These are phyloP conservation scores for Manis pentadactyla DNA, from an alignment of 2,797 vertebrate species.

Conservation along the genomic window DNA sequence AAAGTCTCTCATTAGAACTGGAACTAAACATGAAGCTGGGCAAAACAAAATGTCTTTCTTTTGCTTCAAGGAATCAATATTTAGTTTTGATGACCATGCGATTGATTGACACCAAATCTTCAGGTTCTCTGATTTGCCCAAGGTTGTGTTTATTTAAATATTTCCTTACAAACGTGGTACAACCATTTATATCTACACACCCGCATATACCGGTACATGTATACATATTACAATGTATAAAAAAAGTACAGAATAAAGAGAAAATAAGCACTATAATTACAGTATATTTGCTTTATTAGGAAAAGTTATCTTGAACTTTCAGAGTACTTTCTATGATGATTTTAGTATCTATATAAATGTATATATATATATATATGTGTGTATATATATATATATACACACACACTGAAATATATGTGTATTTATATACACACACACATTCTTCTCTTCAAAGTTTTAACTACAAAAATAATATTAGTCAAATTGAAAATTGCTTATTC, in stretches of 20 bases:
- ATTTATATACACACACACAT: neutral
- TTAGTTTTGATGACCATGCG: neutral
- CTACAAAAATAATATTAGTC: neutral
- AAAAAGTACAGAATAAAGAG: neutral
- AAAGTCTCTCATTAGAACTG: neutral
- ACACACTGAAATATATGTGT: neutral
- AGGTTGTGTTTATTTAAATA: neutral
- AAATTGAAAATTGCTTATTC: neutral
- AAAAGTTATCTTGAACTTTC: neutral
- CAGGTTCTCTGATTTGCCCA: neutral
- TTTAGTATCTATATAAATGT: neutral
- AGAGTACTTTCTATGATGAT: neutral
- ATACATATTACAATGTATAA: neutral
- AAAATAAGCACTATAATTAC: neutral
- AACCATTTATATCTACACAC: neutral
- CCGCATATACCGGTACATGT: accelerated
- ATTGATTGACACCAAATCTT: neutral
- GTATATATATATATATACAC: neutral
- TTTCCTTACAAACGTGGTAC: neutral
- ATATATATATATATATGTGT: neutral
- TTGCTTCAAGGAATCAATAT: neutral
- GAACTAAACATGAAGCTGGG: neutral
- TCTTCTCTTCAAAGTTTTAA: neutral
- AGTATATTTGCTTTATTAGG: neutral
- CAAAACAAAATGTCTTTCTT: neutral